These are phyloP conservation scores for Phoxinus phoxinus DNA, from an alignment of 2,113 vertebrate species.

Conservation along the genomic window DNA sequence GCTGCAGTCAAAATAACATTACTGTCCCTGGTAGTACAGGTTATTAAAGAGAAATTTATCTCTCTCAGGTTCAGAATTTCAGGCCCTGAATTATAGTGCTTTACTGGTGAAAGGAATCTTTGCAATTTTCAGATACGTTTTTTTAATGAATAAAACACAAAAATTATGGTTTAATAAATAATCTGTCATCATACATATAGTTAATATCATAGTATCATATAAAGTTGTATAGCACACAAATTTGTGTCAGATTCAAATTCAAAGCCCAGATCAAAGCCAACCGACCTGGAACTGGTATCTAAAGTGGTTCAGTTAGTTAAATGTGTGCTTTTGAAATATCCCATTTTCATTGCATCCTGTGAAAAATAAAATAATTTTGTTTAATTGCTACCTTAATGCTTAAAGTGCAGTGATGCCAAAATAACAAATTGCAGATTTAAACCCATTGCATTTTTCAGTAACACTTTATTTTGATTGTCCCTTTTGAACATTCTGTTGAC, in stretches of 20 bases:
- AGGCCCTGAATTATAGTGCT: not conserved
- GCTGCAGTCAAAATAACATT: constrained; percentile 57
- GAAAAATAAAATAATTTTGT: no score
- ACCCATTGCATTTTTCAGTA: no score
- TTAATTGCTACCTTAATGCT: no score
- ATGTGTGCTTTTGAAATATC: no score
- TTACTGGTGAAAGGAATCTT: not conserved
- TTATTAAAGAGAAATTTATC: constrained; percentile 46
- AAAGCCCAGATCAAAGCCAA: not conserved
- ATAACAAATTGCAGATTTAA: no score
- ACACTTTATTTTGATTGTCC: no score
- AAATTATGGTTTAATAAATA: not conserved
- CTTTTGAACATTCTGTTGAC: no score
- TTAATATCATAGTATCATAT: no score
- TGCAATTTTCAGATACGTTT: not conserved
- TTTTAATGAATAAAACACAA: not conserved
- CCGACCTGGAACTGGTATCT: not conserved
- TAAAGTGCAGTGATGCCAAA: no score
- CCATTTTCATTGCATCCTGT: not conserved
- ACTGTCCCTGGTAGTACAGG: constrained; percentile 42
- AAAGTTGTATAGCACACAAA: not conserved
- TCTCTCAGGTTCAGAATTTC: constrained; percentile 15
- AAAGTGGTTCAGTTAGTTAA: not conserved
- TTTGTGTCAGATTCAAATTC: not conserved
- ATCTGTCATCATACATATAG: not conserved